Evolutionary conservation across 2,888 invertebrate genomes (phyloP).

Genomic region (Drosophila testacea): DNA sequence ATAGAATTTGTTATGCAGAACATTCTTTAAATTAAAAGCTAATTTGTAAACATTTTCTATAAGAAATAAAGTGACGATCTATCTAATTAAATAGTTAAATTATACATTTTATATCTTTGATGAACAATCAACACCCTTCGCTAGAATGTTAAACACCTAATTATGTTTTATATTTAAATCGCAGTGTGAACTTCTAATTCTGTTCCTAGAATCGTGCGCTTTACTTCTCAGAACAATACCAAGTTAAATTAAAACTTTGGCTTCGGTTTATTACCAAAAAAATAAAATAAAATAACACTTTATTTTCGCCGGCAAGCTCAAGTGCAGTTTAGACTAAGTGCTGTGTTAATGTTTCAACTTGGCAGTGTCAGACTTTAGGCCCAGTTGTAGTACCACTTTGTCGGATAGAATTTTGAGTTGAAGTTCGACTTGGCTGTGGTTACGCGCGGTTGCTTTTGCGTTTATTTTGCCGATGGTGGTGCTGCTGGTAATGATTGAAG

Average conservation of each 20-base stretch:
- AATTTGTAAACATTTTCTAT: no score
- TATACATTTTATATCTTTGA: constrained; percentile 10
- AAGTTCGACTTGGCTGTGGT: constrained; percentile 56
- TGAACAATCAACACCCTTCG: constrained; percentile 7
- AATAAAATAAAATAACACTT: constrained; percentile 24
- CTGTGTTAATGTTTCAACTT: constrained; percentile 60
- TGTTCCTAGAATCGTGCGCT: constrained; percentile 18
- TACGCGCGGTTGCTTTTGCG: constrained; percentile 65
- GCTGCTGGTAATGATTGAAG: constrained; percentile 23
- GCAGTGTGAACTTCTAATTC: constrained; percentile 9
- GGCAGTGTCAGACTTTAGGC: constrained; percentile 33
- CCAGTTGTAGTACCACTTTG: constrained; percentile 23
- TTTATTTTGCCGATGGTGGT: constrained; percentile 19
- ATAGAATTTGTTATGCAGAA: neutral
- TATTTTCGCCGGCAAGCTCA: constrained; percentile 35
- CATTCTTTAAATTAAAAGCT: constrained; percentile 1
- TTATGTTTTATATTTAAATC: constrained; percentile 14
- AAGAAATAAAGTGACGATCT: no score
- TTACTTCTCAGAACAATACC: constrained; percentile 46
- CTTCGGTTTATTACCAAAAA: constrained; percentile 27
- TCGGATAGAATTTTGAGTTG: neutral
- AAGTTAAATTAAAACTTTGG: constrained; percentile 27
- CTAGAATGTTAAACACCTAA: no score
- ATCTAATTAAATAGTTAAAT: constrained; percentile 6
- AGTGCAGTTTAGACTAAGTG: constrained; percentile 55